Evolutionary conservation across 2,888 invertebrate genomes (phyloP).

Genomic region (Pelosia muscerda): DNA sequence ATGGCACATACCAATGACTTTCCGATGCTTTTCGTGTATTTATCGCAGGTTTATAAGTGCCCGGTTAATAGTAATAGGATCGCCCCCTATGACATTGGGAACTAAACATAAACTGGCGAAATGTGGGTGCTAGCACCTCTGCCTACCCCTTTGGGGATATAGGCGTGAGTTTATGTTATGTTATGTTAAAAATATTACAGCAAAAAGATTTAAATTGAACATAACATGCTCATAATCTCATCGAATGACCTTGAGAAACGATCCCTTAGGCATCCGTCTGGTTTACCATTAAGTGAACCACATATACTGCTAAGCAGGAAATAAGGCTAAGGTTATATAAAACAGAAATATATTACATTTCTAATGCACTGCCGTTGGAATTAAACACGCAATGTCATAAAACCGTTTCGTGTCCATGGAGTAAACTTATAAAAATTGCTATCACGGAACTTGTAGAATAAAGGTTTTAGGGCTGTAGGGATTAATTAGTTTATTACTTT

Average conservation of each 20-base stretch:
- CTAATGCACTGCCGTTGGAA: slow-evolving; percentile 56
- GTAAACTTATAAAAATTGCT: slow-evolving; percentile 21
- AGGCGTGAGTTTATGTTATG: no score
- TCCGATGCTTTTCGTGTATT: no score
- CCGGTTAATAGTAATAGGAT: no score
- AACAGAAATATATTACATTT: slow-evolving; percentile 46
- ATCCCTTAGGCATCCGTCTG: slow-evolving; percentile 30
- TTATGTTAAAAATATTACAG: no score
- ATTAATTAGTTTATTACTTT: slow-evolving; percentile 7
- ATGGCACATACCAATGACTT: no score
- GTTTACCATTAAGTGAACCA: slow-evolving; percentile 9
- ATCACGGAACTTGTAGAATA: slow-evolving; percentile 27
- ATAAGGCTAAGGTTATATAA: slow-evolving; percentile 52
- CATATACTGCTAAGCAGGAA: slow-evolving; percentile 4
- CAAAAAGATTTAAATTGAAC: no score
- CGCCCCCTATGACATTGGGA: no score
- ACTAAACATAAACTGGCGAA: no score
- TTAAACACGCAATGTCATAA: slow-evolving; percentile 59
- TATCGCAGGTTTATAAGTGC: no score
- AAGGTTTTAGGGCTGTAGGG: slow-evolving; percentile 3
- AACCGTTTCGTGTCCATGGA: slow-evolving; percentile 53
- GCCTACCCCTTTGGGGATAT: no score
- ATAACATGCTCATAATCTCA: background rate
- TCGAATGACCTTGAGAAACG: slow-evolving; percentile 37
- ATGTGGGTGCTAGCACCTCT: no score